Evolutionary conservation across 2,888 invertebrate genomes (phyloP).

Genomic region (Incurvaria masculella): DNA sequence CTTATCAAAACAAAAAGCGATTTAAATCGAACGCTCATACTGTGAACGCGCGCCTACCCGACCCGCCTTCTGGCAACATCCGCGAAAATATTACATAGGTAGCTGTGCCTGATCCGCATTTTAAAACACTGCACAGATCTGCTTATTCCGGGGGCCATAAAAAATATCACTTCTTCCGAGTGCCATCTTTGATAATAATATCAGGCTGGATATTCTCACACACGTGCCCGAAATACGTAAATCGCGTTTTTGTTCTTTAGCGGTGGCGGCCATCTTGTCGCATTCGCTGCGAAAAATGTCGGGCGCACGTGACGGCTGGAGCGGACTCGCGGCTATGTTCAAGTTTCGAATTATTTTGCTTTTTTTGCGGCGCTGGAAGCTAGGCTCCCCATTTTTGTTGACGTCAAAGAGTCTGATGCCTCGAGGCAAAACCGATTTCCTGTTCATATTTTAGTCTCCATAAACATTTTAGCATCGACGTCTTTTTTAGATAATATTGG

Average conservation of each 20-base stretch:
- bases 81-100: neutral
- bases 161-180: neutral
- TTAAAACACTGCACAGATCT: neutral
- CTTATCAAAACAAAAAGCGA: neutral
- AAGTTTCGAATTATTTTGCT: neutral
- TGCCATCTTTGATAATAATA: neutral
- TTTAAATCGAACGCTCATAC: neutral
- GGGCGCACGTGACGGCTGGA: neutral
- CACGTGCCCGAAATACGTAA: neutral
- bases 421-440: no score
- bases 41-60: neutral
- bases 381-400: no score
- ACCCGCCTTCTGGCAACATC: neutral
- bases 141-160: neutral
- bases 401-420: no score
- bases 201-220: neutral
- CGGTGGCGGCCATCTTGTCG: neutral
- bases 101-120: neutral
- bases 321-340: neutral
- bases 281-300: neutral
- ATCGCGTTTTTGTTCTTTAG: neutral
- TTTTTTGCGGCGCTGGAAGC: neutral
- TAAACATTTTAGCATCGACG: no score
- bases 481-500: no score
- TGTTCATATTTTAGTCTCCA: no score